phyloP scores from a whole-genome alignment of 2,888 invertebrate genomes.

The Thymelicus sylvestris region DNA sequence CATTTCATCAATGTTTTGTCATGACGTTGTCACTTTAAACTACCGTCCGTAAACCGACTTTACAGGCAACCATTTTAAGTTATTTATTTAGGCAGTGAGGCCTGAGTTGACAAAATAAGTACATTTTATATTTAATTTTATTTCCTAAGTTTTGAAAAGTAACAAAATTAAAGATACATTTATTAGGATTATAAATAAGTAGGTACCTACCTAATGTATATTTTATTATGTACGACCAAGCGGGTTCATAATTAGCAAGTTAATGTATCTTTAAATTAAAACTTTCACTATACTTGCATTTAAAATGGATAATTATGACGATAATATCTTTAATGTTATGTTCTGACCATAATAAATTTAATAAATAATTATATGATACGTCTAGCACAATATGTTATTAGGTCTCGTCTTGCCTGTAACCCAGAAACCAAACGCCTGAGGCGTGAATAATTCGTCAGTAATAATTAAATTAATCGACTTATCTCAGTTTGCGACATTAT shows the following conservation, averaged over 20 bases:
- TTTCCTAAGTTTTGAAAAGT: not conserved
- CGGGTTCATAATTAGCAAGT: not conserved
- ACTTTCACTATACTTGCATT: conserved; percentile 12
- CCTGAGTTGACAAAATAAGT: too few species aligned
- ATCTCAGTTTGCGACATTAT: conserved; percentile 2
- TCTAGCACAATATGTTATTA: conserved; percentile 10
- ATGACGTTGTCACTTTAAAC: too few species aligned
- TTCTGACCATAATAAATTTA: conserved; percentile 12
- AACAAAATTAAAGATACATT: not conserved
- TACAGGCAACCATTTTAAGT: too few species aligned
- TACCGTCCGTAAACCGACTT: too few species aligned
- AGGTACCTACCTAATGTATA: not conserved
- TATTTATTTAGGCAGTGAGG: too few species aligned
- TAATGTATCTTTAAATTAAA: not conserved
- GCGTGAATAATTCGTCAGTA: conserved; percentile 11
- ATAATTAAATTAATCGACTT: not conserved
- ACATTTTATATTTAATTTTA: too few species aligned
- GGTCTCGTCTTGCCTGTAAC: conserved; percentile 11
- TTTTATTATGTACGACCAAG: not conserved
- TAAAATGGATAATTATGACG: conserved; percentile 1
- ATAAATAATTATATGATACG: not conserved
- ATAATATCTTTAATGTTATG: conserved; percentile 5
- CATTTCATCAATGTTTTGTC: too few species aligned
- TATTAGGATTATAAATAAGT: not conserved
- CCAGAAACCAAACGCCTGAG: conserved; percentile 4